These are phyloP conservation scores for Brenthis hecate DNA, from an alignment of 2,888 invertebrate species.

Conservation along the genomic window DNA sequence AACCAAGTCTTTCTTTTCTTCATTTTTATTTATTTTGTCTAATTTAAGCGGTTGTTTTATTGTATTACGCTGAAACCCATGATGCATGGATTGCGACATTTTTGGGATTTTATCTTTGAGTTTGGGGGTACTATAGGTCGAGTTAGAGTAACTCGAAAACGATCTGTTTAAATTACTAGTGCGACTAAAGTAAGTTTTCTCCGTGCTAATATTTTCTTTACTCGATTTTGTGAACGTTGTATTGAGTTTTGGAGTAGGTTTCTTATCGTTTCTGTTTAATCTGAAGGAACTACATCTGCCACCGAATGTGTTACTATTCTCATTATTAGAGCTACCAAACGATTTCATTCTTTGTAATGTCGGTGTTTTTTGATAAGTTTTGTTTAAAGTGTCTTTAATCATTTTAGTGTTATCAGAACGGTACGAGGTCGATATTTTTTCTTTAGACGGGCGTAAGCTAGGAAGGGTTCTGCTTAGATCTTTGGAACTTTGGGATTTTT, in stretches of 20 bases:
- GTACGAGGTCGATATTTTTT: slow-evolving; percentile 60
- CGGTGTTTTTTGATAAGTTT: slow-evolving; percentile 80
- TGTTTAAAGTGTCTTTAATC: slow-evolving; percentile 77
- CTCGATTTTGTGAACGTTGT: slow-evolving; percentile 76
- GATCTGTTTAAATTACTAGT: slow-evolving; percentile 71
- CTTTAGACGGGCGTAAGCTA: slow-evolving; percentile 66
- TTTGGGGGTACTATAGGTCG: slow-evolving; percentile 74
- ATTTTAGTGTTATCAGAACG: slow-evolving; percentile 70
- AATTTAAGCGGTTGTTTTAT: slow-evolving; percentile 73
- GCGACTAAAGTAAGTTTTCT: slow-evolving; percentile 68
- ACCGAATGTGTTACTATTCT: slow-evolving; percentile 64
- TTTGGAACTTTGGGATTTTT: slow-evolving; percentile 70
- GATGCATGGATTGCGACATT: slow-evolving; percentile 75
- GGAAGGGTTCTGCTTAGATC: slow-evolving; percentile 73
- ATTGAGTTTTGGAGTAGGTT: slow-evolving; percentile 72
- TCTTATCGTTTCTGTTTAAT: slow-evolving; percentile 71
- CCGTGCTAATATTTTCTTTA: slow-evolving; percentile 73
- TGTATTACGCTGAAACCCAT: slow-evolving; percentile 73
- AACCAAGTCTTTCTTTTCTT: slow-evolving; percentile 71
- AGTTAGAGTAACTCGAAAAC: slow-evolving; percentile 71
- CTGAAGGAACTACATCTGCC: slow-evolving; percentile 76
- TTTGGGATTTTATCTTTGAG: slow-evolving; percentile 77
- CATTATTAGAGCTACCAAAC: slow-evolving; percentile 71
- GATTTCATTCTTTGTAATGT: slow-evolving; percentile 78
- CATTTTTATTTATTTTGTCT: slow-evolving; percentile 71